These are phyloP conservation scores for Lomographa bimaculata DNA, from an alignment of 2,888 invertebrate genomes.

Conservation along the genomic window DNA sequence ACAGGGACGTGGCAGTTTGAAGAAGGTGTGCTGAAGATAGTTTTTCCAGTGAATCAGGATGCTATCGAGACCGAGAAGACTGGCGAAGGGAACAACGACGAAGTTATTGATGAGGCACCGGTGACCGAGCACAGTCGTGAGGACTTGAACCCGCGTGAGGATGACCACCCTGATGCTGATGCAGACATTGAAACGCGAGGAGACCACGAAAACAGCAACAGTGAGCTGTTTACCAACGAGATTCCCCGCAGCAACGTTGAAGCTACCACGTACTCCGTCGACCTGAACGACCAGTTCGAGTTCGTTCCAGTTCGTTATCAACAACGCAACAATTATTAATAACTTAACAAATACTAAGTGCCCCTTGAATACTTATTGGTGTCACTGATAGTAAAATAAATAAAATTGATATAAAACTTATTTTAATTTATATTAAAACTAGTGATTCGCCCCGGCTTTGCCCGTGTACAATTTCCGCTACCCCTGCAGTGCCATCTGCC, in stretches of 20 bases:
- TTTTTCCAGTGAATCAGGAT: conserved; percentile 50
- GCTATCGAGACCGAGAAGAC: conserved; percentile 20
- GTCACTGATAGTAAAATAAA: too few species aligned
- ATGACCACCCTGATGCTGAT: conserved; percentile 46
- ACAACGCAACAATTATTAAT: too few species aligned
- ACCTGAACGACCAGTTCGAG: conserved; percentile 61
- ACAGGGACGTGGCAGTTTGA: conserved; percentile 62
- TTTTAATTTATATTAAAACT: too few species aligned
- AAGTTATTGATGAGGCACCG: conserved; percentile 8
- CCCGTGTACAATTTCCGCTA: too few species aligned
- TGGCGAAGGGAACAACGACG: conserved; percentile 16
- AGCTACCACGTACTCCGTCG: conserved; percentile 68
- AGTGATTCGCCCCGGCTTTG: too few species aligned
- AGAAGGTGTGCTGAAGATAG: conserved; percentile 49
- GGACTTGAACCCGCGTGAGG: conserved; percentile 44
- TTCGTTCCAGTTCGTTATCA: conserved; percentile 59
- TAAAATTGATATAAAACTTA: too few species aligned
- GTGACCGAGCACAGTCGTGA: conserved; percentile 46
- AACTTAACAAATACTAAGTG: too few species aligned
- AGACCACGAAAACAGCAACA: conserved; percentile 33
- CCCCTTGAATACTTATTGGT: too few species aligned
- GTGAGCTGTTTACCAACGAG: conserved; percentile 50
- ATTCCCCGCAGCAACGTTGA: conserved; percentile 47
- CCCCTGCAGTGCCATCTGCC: too few species aligned
- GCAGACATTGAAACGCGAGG: conserved; percentile 51